Evolutionary conservation across 2,113 vertebrate genomes (phyloP), one percentile per base, ranked within the genome.

Genomic region (Caranx ignobilis): DNA sequence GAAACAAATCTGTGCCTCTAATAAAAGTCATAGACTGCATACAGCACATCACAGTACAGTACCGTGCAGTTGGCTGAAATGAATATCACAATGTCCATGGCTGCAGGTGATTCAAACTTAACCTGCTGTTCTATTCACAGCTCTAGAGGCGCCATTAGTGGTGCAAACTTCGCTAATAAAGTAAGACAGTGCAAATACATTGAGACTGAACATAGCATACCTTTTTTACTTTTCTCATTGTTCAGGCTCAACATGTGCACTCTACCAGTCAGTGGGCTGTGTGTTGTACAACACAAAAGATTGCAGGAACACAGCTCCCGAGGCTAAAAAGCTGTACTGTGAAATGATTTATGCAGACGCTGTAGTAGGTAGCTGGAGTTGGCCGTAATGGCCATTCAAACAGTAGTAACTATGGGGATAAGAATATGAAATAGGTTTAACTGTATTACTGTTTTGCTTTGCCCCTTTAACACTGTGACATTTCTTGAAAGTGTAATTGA

Each of bases 271-370:
- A 45, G 13, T 48, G 31, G 19, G 21, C 56, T 13, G 8, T 32
- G 35, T 56, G 55, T 50, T 59, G 54, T 54, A 73, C 37, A 10
- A 70, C 39, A 63, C 66, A 31, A 56, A 55, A 64, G 63, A 70
- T 60, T 78, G 61, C 60, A 82, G 63, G 62, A 85, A 32, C 43
- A 67, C 60, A 71, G 57, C 45, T 79, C 82, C 35, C 0, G 50
- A 71, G 77, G 78, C 78, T 56, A 56, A 75, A 77, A 75, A 47
- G 18, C 32, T 55, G 9, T 45, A 16, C 59, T 67, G 59, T 75
- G 65, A 50, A 73, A 41, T 81, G 77, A 87, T 73, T 82, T 63
- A 67, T 85, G 71, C 59, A 48, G 71, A 75, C 6, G 47, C 18
- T 55, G 18, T 41, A 71, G 57, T 15, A 57, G 54, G 66, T 37